Conservation (phyloP, 2,113 vertebrate species). For the Poecile atricapillus region DNA sequence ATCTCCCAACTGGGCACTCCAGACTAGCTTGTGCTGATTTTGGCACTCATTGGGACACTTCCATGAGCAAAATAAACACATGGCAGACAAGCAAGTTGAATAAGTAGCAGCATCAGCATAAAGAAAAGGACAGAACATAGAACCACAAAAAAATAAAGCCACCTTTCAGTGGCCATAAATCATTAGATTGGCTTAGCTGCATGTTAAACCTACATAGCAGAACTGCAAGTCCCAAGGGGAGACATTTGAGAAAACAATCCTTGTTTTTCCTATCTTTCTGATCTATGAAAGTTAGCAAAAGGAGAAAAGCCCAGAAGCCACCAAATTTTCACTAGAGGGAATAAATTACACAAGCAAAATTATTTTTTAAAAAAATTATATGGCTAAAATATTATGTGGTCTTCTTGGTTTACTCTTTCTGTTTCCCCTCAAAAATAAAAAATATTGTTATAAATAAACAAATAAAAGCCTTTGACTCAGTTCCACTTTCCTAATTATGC, state of each 20-base stretch:
- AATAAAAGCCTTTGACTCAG: neutral
- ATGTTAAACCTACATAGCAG: neutral
- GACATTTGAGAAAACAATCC: neutral
- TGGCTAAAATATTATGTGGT: neutral
- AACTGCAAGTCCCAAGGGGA: neutral
- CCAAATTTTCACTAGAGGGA: neutral
- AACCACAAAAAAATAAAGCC: neutral
- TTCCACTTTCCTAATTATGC: neutral
- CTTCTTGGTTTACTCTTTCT: neutral
- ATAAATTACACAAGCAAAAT: neutral
- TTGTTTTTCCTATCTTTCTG: neutral
- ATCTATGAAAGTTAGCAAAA: neutral
- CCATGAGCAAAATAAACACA: neutral
- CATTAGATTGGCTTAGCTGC: neutral
- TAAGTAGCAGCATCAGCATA: neutral
- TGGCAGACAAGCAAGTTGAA: neutral
- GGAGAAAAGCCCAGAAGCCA: neutral
- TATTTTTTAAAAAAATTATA: rapidly evolving
- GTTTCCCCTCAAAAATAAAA: neutral
- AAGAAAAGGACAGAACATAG: neutral
- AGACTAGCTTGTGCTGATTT: neutral
- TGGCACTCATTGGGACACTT: neutral
- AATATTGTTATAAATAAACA: neutral
- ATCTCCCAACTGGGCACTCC: neutral
- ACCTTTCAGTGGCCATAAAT: neutral